phyloP scores from a whole-genome alignment of 2,113 vertebrate species.

The Dromas ardeola region DNA sequence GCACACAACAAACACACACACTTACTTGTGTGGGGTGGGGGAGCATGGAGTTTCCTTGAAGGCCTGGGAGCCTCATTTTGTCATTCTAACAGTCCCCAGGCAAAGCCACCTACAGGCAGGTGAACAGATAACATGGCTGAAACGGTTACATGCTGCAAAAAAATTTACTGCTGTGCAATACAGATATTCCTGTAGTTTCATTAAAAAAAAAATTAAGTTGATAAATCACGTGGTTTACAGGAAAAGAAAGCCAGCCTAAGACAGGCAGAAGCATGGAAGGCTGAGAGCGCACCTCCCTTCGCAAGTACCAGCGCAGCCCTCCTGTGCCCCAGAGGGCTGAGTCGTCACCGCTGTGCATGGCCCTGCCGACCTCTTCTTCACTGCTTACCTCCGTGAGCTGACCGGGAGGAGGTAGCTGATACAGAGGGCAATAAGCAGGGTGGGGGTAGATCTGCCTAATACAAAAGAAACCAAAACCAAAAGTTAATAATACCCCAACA shows the following conservation, averaged over 20 bases:
- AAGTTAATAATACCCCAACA: neutral
- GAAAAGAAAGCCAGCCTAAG: neutral
- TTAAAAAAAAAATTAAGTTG: neutral
- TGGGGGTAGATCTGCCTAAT: no score
- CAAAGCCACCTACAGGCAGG: neutral
- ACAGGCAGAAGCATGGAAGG: neutral
- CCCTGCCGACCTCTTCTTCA: neutral
- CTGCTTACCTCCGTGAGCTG: neutral
- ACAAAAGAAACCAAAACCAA: neutral
- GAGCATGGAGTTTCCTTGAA: no score
- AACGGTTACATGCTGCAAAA: fast-evolving
- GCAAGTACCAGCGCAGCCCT: fast-evolving
- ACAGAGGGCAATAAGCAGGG: fast-evolving
- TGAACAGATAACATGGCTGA: neutral
- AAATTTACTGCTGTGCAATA: neutral
- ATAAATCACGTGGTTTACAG: neutral
- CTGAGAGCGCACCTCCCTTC: fast-evolving
- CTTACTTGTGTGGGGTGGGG: neutral
- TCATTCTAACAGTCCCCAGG: no score
- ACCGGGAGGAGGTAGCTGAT: no score
- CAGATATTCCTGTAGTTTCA: no score
- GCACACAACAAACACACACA: neutral
- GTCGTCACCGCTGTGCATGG: fast-evolving
- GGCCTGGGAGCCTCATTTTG: neutral
- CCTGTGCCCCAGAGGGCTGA: neutral